Evolutionary conservation across 2,797 vertebrate species (phyloP), one percentile per base, ranked within the genome.

Genomic region (Cichlasoma orientale): DNA sequence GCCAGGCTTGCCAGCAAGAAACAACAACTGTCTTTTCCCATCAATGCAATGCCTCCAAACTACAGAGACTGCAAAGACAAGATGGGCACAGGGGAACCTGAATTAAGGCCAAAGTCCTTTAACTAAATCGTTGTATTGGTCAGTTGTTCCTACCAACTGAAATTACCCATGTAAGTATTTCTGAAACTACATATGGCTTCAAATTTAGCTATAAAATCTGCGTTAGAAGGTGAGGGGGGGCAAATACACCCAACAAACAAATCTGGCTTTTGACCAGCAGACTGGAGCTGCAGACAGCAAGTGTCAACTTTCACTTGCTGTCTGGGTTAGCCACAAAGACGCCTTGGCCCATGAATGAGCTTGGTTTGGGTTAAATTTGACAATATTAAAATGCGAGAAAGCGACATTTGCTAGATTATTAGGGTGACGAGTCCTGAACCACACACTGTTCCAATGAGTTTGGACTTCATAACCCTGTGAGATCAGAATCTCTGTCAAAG

Each of bases 11-110:
- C 82, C 74, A 31, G 82, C 61, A 88, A 95, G 94, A 92, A 90
- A 95, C 96, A 97, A 97, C 96, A 96, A 95, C 92, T 86, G 92
- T 92, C 93, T 95, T 95, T 96, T 95, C 89, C 93, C 90, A 92
- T 93, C 86, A 83, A 88, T 83, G 90, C 91, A 92, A 90, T 75
- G 79, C 88, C 83, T 76, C 79, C 89, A 93, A 90, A 93, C 88
- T 88, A 91, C 80, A 86, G 83, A 86, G 63, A 56, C 74, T 66
- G 41, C 8, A 31, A 33, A 83, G 84, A 83, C 85, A 76, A 38
- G 38, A 81, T 61, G 82, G 83, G 90, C 86, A 86, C 76, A 23
- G 69, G 78, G 82, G 72, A 19, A 71, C 36, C 73, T 89, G 84
- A 84, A 86, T 47, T 7, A 55, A 63, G 23, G 75, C 69, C 86